Conservation (phyloP, 2,113 vertebrate species). For the Cygnus atratus region DNA sequence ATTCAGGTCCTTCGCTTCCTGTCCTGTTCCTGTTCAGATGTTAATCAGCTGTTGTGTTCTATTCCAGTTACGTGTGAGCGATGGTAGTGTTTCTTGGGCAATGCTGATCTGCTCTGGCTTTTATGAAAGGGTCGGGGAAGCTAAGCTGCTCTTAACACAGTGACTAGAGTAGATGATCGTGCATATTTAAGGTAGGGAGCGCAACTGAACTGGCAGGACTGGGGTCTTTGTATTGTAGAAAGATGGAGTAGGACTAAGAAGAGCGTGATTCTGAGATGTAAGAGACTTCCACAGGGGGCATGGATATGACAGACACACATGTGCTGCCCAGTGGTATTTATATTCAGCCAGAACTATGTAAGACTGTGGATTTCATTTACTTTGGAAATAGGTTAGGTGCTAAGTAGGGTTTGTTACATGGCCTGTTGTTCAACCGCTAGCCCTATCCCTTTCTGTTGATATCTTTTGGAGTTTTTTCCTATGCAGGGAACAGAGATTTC, state of each 20-base stretch:
- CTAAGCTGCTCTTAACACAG: not conserved
- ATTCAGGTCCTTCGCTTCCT: slow-evolving; percentile 38
- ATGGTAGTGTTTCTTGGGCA: not conserved
- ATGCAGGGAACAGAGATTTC: not conserved
- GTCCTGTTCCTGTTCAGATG: slow-evolving; percentile 30
- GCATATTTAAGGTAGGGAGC: not conserved
- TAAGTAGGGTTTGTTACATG: slow-evolving; percentile 18
- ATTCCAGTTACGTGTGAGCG: not conserved
- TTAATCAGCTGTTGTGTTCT: slow-evolving; percentile 49
- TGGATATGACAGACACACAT: not conserved
- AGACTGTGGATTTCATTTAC: not conserved
- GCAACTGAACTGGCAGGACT: not conserved
- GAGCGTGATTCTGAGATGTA: not conserved
- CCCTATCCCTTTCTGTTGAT: slow-evolving; percentile 20
- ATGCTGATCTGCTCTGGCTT: not conserved
- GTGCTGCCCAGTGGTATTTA: not conserved
- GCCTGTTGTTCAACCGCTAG: slow-evolving; percentile 17
- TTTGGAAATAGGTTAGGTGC: slow-evolving; percentile 33
- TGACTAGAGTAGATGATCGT: not conserved
- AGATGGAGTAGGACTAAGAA: not conserved
- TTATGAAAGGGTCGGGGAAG: not conserved
- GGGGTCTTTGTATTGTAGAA: not conserved
- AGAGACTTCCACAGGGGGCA: not conserved
- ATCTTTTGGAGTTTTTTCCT: slow-evolving; percentile 19
- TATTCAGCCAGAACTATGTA: not conserved